Evolutionary conservation across 2,888 invertebrate species (phyloP).

Genomic region (Oscheius sp.): DNA sequence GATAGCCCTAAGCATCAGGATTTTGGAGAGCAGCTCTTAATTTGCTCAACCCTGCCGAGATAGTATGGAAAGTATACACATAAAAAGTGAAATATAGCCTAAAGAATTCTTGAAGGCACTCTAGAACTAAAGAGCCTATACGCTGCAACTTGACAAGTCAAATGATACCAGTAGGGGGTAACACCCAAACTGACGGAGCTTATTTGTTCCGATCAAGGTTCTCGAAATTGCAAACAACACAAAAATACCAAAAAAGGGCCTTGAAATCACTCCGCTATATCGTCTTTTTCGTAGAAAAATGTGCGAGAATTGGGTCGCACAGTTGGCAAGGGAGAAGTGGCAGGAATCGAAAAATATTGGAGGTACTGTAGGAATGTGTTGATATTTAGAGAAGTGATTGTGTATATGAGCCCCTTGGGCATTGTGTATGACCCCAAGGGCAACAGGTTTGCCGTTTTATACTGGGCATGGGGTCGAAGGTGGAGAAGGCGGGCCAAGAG

Average conservation of each 20-base stretch:
- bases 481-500: constrained; percentile 2
- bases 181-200: too few relatives aligned
- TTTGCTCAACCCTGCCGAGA: too few relatives aligned
- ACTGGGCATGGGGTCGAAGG: constrained; percentile 16
- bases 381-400: neutral
- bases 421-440: constrained; percentile 24
- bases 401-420: constrained; percentile 9
- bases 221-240: neutral
- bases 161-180: too few relatives aligned
- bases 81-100: too few relatives aligned
- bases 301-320: neutral
- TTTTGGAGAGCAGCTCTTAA: too few relatives aligned
- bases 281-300: neutral
- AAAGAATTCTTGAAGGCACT: too few relatives aligned
- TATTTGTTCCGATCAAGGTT: neutral
- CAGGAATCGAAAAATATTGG: neutral
- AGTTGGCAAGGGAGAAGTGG: neutral
- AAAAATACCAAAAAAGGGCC: neutral
- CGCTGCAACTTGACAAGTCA: too few relatives aligned
- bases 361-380: neutral
- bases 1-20: too few relatives aligned
- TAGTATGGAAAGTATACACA: too few relatives aligned
- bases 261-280: neutral
- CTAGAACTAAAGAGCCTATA: too few relatives aligned
- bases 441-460: constrained; percentile 36